These are phyloP conservation scores for Nothobranchius furzeri DNA, from an alignment of 2,113 vertebrate genomes.

Conservation along the genomic window DNA sequence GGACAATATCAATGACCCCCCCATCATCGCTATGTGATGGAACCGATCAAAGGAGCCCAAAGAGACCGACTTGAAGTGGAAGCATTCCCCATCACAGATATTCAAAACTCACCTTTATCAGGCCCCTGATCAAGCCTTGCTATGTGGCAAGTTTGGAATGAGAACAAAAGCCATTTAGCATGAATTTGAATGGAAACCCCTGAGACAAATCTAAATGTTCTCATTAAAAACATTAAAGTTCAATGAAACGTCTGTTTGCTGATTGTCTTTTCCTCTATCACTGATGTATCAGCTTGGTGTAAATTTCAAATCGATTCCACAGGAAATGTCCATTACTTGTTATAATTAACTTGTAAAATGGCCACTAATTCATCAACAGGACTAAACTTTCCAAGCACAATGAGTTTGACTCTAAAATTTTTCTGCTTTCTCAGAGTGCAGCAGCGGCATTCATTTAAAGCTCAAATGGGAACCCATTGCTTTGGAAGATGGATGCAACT, in stretches of 20 bases:
- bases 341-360: constrained; percentile 5
- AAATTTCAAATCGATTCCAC: background rate
- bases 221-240: background rate
- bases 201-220: background rate
- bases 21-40: too few relatives aligned
- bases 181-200: background rate
- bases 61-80: too few relatives aligned
- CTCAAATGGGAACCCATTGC: constrained; percentile 33
- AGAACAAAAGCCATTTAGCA: background rate
- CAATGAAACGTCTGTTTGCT: constrained; percentile 1
- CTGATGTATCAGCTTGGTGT: background rate
- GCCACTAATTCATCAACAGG: background rate
- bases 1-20: too few relatives aligned
- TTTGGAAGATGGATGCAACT: constrained; percentile 35
- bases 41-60: too few relatives aligned
- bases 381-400: background rate
- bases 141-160: background rate
- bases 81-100: background rate
- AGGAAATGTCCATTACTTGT: constrained; percentile 2
- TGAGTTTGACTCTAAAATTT: background rate
- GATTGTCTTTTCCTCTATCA: background rate
- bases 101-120: background rate
- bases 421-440: background rate
- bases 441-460: constrained; percentile 18
- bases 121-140: background rate